A percentile compares a stretch with the other conserved stretches of the same genome.
These are phyloP conservation scores for Drosophila lacertosa DNA, from an alignment of 1,140 invertebrate genomes.

Conservation along the genomic window DNA sequence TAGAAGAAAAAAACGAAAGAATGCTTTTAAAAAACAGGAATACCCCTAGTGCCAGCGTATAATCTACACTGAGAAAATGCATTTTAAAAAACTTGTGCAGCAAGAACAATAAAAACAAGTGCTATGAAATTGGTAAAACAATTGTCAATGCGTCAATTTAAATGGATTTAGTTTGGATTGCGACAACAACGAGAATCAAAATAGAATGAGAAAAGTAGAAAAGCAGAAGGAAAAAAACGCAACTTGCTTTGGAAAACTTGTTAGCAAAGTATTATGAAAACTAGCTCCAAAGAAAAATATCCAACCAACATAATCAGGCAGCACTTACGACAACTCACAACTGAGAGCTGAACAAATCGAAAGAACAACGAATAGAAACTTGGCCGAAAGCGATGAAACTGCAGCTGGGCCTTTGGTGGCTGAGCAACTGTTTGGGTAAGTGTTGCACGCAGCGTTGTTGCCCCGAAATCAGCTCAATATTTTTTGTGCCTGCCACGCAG, in stretches of 20 bases:
- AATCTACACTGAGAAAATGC: not conserved
- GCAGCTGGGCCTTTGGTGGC: conserved; percentile 16
- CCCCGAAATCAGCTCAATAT: conserved; percentile 1
- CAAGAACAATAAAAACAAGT: conserved; percentile 54
- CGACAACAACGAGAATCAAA: conserved; percentile 42
- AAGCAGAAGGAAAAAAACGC: not conserved
- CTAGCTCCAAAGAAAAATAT: not conserved
- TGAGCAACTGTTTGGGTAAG: conserved; percentile 27
- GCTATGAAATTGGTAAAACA: conserved; percentile 73
- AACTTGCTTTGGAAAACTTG: conserved; percentile 32
- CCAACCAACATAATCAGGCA: conserved; percentile 14
- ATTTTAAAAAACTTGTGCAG: conserved; percentile 24
- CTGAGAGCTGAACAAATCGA: conserved; percentile 10
- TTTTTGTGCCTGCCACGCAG: conserved; percentile 1
- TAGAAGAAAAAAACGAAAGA: too few species aligned
- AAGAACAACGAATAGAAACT: conserved; percentile 1
- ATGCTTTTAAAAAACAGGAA: too few species aligned
- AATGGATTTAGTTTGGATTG: conserved; percentile 58
- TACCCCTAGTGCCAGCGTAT: not conserved
- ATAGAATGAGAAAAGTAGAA: conserved; percentile 34
- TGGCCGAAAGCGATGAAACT: conserved; percentile 6
- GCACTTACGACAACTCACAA: conserved; percentile 12
- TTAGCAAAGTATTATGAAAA: not conserved
- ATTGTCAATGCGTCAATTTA: conserved; percentile 77
- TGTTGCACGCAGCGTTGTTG: not conserved